phyloP scores from a whole-genome alignment of 53 echinoderm and acorn worm genomes.

The Echinometra lucunter region DNA sequence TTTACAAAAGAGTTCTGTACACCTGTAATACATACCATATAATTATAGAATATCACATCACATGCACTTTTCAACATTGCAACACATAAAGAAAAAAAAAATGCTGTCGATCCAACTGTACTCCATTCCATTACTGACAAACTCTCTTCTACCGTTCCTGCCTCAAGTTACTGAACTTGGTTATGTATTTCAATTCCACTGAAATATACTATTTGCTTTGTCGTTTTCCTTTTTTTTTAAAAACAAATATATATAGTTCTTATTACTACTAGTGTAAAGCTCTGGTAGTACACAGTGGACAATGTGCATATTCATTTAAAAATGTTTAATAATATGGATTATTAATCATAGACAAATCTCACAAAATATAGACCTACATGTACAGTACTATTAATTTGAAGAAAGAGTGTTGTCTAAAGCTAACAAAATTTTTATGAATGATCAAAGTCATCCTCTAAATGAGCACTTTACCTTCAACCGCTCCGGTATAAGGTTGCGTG shows the following conservation, averaged over 20 bases:
- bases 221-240: no score
- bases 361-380: no score
- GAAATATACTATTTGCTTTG: no score
- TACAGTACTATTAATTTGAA: no score
- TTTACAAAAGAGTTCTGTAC: slow-evolving; percentile 15
- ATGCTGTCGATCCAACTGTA: not conserved
- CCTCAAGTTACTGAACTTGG: not conserved
- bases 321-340: not conserved
- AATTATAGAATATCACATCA: not conserved
- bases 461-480: no score
- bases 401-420: no score
- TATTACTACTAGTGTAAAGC: not conserved
- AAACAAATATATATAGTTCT: not conserved
- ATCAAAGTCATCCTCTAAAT: no score
- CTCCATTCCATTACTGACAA: not conserved
- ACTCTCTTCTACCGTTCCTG: not conserved
- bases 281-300: not conserved
- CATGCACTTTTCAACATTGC: not conserved
- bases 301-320: not conserved
- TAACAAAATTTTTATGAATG: no score
- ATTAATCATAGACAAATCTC: not conserved
- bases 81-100: not conserved
- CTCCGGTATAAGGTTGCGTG: no score
- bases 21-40: not conserved
- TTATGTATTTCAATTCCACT: not conserved